Evolutionary conservation across 1,140 invertebrate genomes (phyloP).

Genomic region (Brachionus angularis): DNA sequence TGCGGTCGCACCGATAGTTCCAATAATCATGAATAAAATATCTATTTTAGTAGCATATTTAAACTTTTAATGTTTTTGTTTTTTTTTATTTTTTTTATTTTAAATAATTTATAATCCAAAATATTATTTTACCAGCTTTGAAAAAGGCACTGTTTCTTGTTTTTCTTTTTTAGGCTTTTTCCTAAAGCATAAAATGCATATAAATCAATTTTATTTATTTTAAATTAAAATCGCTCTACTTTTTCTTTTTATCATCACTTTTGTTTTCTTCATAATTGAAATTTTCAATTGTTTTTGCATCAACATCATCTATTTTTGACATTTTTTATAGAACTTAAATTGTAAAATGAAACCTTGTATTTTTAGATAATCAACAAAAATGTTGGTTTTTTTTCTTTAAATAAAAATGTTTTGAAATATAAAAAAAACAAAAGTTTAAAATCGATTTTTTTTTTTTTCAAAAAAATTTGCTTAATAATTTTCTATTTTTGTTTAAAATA

Average conservation of each 20-base stretch:
- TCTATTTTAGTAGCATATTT: slow-evolving; percentile 51
- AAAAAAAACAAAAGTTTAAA: no score
- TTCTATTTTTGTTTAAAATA: no score
- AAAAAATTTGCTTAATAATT: no score
- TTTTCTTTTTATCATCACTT: slow-evolving; percentile 21
- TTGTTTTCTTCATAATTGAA: no score
- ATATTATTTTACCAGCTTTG: neutral
- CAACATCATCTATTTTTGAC: no score
- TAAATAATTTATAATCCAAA: neutral
- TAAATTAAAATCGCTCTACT: neutral
- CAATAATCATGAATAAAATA: slow-evolving; percentile 52
- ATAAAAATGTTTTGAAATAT: no score
- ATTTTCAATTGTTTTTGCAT: no score
- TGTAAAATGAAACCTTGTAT: no score
- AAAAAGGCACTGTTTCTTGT: neutral
- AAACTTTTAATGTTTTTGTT: slow-evolving; percentile 50
- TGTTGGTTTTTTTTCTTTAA: no score
- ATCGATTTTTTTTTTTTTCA: no score
- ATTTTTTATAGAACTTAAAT: no score
- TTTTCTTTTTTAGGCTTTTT: slow-evolving; percentile 8
- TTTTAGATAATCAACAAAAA: no score
- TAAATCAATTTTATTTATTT: neutral
- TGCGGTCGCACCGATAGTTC: slow-evolving; percentile 47
- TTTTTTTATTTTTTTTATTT: neutral
- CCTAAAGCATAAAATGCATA: neutral